Evolutionary conservation across 37 sponge, comb jelly and placozoan genomes (phyloP).

Genomic region (Ianthella basta): DNA sequence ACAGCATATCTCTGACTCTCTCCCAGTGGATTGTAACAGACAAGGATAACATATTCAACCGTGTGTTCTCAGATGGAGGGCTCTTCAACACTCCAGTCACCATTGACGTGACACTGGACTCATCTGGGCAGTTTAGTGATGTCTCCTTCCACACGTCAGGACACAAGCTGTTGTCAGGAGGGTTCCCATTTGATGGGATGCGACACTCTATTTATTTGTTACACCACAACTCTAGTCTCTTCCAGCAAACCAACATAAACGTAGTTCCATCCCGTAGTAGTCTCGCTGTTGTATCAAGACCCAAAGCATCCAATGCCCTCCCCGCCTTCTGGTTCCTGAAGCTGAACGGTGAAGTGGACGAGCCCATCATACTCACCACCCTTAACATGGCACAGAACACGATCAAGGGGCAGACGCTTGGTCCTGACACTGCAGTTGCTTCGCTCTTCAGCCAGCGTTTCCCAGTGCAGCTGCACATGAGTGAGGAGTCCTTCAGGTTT

Average conservation of each 20-base stretch:
- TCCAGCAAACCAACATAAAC: not conserved
- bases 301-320: not conserved
- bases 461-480: not conserved
- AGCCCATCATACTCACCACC: not conserved
- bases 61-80: conserved; percentile 13
- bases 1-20: not conserved
- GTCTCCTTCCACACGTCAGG: not conserved
- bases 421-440: not conserved
- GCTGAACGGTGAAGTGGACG: not conserved
- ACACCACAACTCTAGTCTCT: not conserved
- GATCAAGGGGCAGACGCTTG: not conserved
- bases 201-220: not conserved
- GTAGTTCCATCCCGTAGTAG: too few species aligned
- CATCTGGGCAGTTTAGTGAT: not conserved
- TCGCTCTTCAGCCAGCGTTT: not conserved
- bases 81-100: not conserved
- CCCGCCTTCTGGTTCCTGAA: not conserved
- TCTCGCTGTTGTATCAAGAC: conserved; percentile 5
- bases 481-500: not conserved
- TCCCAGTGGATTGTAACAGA: conserved; percentile 16
- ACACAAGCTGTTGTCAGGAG: not conserved
- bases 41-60: conserved; percentile 19
- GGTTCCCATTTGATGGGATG: not conserved
- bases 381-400: not conserved
- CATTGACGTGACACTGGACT: not conserved